Base-by-base conservation (phyloP, 2,888 invertebrate genomes). In the Flexamia atlantica region DNA sequence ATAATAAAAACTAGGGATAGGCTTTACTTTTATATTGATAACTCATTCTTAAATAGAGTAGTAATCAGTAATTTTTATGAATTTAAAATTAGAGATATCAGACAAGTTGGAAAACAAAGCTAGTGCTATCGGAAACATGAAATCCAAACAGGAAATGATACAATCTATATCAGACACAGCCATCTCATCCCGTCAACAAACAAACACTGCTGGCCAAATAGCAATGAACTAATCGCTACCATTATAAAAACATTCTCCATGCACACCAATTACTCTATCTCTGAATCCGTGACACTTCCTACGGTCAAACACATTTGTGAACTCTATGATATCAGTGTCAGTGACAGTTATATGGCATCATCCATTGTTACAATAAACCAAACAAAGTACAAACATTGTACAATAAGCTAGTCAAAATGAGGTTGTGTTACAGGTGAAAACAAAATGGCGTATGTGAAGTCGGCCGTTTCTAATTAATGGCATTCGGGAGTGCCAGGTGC, bases 381-480 rank as follows among this genome's bases (percentile, higher is more conserved):
- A 70, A n/a, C n/a, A n/a, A n/a, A n/a, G n/a, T n/a, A n/a, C n/a
- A n/a, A 70, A 70, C 70, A 70, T 20, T 10, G 25, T 28, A 40
- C 23, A 46, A 14, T 46, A 0, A 28, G 28, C 50, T 23, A 5
- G 23, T 76, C 17, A 23, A 3, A 36, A 5, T 72, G 72, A 72
- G 72, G 72, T 76, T 76, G 28, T 76, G 25, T 46, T 42, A 42
- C 72, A 70, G 36, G 70, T 70, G 36, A 20, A 70, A 40, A 70
- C 70, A 76, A 76, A 76, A 76, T 76, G 76, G 76, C 76, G 76
- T 10, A 4, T 20, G 76, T 42, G 40, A 42, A 40, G 28, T 76
- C 20, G 46, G 2, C 25, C 76, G 50, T n/a, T n/a, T 76, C 46
- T 76, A 76, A 76, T 50, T 76, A 50, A 76, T 50, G 50, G 28